These are phyloP conservation scores for Otolemur crassicaudatus DNA, from an alignment of 2,797 vertebrate genomes.

Conservation along the genomic window DNA sequence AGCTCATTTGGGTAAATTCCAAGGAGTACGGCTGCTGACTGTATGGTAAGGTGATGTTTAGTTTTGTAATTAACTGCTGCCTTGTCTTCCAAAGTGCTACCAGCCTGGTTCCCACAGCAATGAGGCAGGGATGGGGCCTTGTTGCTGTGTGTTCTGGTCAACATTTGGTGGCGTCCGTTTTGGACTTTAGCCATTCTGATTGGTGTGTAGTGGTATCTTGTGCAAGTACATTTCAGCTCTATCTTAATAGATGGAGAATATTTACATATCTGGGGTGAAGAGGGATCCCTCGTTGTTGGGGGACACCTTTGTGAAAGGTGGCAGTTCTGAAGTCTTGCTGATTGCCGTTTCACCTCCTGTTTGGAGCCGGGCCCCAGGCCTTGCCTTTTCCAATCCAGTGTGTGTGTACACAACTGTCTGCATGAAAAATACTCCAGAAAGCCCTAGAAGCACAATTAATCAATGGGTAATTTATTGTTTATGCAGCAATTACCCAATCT, in stretches of 20 bases:
- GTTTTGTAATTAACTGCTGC: neutral
- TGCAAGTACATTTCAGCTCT: neutral
- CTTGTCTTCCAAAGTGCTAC: accelerated
- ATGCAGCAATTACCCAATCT: constrained; percentile 45
- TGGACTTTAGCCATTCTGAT: neutral
- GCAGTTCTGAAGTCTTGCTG: neutral
- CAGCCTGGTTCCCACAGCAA: accelerated
- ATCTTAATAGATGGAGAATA: accelerated
- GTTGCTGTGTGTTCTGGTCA: accelerated
- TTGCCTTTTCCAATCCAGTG: neutral
- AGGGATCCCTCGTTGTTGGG: neutral
- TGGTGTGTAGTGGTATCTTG: accelerated
- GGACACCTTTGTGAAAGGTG: neutral
- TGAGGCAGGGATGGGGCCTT: accelerated
- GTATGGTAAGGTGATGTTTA: accelerated
- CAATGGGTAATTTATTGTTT: constrained; percentile 50
- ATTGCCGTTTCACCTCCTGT: neutral
- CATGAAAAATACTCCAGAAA: constrained; percentile 47
- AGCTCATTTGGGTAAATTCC: neutral
- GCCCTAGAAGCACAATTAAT: neutral
- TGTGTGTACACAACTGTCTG: neutral
- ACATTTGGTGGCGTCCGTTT: accelerated
- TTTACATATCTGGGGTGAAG: no score
- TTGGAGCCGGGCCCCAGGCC: neutral
- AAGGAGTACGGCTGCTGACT: accelerated